Percentiles rank a stretch among this genome's conserved stretches.
These are phyloP conservation scores for Penaeus monodon DNA, from an alignment of 2,888 invertebrate genomes.

Conservation along the genomic window DNA sequence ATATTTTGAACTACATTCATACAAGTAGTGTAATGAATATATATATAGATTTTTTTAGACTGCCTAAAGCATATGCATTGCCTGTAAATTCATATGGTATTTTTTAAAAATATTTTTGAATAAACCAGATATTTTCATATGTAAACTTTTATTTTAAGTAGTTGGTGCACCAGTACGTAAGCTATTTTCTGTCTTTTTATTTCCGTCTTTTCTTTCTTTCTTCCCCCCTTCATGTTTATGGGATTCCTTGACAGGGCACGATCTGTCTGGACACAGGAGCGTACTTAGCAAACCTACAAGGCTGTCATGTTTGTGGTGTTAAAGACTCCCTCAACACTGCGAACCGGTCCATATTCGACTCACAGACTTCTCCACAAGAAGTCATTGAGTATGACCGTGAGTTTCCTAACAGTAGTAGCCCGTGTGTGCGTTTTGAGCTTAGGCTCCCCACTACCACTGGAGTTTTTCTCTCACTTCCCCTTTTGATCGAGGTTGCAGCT, in stretches of 20 bases:
- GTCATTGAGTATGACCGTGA: conserved; percentile 61
- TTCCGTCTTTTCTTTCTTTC: background rate
- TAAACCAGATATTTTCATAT: too few species aligned
- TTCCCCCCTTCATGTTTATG: background rate
- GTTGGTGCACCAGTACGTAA: background rate
- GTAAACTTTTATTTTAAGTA: background rate
- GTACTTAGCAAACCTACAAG: conserved; percentile 58
- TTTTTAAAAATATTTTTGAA: background rate
- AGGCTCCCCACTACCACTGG: background rate
- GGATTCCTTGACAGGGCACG: conserved; percentile 48
- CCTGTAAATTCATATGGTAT: too few species aligned
- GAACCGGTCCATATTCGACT: conserved; percentile 20
- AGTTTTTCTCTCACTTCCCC: background rate
- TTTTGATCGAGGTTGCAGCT: too few species aligned
- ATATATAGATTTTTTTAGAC: too few species aligned
- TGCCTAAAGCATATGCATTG: too few species aligned
- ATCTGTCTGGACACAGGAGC: conserved; percentile 64
- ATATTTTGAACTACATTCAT: too few species aligned
- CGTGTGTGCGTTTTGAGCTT: background rate
- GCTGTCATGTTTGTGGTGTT: conserved; percentile 46
- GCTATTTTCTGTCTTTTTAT: background rate
- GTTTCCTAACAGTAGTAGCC: background rate
- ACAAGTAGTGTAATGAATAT: too few species aligned
- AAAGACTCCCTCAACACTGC: conserved; percentile 20
- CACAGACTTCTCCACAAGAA: conserved; percentile 41